Evolutionary conservation across 2,113 vertebrate genomes (phyloP).

Genomic region (Neotoma lepida): DNA sequence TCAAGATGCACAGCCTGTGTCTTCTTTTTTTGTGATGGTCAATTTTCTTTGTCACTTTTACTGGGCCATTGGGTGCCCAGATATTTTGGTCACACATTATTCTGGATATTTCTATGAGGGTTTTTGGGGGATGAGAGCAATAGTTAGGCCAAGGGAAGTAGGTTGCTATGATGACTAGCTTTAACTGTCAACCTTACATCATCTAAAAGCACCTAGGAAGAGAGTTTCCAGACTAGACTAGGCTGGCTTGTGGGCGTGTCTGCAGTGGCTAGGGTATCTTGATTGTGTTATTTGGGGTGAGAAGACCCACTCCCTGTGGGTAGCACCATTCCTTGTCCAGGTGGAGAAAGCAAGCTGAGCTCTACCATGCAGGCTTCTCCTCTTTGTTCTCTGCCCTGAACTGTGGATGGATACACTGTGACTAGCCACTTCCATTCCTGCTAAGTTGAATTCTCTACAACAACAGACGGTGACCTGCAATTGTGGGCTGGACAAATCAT

Average conservation of each 20-base stretch:
- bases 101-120: background rate
- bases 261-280: background rate
- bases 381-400: background rate
- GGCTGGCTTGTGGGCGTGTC: background rate
- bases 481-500: too few relatives aligned
- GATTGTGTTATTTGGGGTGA: too few relatives aligned
- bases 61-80: rapidly evolving
- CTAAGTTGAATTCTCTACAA: background rate
- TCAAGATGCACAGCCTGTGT: background rate
- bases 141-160: background rate
- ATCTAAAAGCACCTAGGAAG: background rate
- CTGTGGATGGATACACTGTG: too few relatives aligned
- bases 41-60: background rate
- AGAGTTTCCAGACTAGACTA: background rate
- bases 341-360: background rate
- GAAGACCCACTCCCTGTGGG: background rate
- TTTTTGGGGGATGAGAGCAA: background rate
- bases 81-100: background rate
- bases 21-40: background rate
- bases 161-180: background rate
- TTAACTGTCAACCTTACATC: background rate
- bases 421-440: background rate
- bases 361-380: too few relatives aligned
- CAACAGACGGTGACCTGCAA: background rate
- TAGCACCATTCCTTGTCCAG: background rate